These are phyloP conservation scores for Cosmorhoe ocellata DNA, from an alignment of 2,888 invertebrate species.

Conservation along the genomic window DNA sequence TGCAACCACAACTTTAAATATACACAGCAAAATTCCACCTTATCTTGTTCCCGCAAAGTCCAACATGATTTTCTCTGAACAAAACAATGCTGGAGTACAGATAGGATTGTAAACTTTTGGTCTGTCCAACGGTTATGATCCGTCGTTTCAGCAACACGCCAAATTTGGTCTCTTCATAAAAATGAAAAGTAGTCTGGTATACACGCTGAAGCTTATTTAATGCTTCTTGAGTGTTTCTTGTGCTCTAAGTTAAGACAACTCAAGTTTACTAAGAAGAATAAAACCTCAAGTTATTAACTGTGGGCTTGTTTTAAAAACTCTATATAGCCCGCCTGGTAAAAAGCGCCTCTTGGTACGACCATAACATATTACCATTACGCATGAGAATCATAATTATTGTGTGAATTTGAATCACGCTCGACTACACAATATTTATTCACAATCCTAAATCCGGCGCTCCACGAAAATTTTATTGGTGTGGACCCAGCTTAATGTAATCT, in stretches of 20 bases:
- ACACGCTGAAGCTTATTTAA: constrained; percentile 53
- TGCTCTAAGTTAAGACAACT: constrained; percentile 31
- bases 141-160: constrained; percentile 73
- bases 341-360: too few relatives aligned
- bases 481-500: constrained; percentile 16
- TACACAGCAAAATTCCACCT: constrained; percentile 41
- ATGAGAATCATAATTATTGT: neutral
- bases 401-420: neutral
- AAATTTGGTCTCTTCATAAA: constrained; percentile 75
- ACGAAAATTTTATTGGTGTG: constrained; percentile 13
- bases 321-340: too few relatives aligned
- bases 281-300: too few relatives aligned
- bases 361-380: too few relatives aligned
- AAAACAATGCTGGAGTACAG: constrained; percentile 62
- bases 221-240: constrained; percentile 42
- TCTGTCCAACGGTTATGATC: constrained; percentile 77
- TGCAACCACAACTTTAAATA: constrained; percentile 50
- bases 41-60: constrained; percentile 41
- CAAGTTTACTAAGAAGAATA: constrained; percentile 12
- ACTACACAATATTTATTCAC: constrained; percentile 4
- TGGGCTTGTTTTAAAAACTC: too few relatives aligned
- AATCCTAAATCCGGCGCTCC: constrained; percentile 8
- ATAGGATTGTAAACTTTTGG: constrained; percentile 72
- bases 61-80: constrained; percentile 45
- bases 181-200: constrained; percentile 70